These are phyloP conservation scores for Diorhabda carinulata DNA, from an alignment of 1,140 invertebrate genomes.

Conservation along the genomic window DNA sequence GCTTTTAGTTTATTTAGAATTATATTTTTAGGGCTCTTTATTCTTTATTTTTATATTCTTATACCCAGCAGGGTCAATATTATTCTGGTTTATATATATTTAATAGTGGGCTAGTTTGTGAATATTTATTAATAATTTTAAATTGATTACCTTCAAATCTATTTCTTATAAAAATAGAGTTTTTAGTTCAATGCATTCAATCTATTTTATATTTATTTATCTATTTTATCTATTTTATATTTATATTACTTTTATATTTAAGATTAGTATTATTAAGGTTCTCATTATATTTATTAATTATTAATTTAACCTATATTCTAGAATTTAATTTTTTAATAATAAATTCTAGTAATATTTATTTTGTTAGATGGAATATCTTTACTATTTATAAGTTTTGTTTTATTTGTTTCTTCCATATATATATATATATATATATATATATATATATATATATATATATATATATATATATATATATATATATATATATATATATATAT, in stretches of 20 bases:
- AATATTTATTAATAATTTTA: conserved; percentile 58
- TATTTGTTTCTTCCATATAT: conserved; percentile 61
- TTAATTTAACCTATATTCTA: conserved; percentile 50
- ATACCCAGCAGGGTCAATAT: conserved; percentile 54
- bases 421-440: too few relatives aligned
- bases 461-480: too few relatives aligned
- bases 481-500: too few relatives aligned
- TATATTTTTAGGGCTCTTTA: conserved; percentile 50
- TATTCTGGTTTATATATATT: conserved; percentile 48
- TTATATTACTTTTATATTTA: conserved; percentile 48
- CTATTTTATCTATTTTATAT: conserved; percentile 58
- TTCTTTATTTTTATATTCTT: conserved; percentile 54
- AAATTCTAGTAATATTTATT: conserved; percentile 49
- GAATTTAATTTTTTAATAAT: conserved; percentile 52
- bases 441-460: too few relatives aligned
- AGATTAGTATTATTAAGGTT: conserved; percentile 46
- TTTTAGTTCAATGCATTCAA: conserved; percentile 47
- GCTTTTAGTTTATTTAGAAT: conserved; percentile 49
- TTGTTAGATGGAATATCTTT: conserved; percentile 58
- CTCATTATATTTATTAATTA: conserved; percentile 49
- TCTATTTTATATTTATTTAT: conserved; percentile 55
- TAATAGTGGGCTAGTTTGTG: conserved; percentile 47
- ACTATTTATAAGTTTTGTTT: conserved; percentile 56
- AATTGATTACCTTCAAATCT: conserved; percentile 60
- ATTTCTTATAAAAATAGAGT: conserved; percentile 54